Evolutionary conservation across 2,888 invertebrate species (phyloP).

Genomic region (Acanthopleura granulata): DNA sequence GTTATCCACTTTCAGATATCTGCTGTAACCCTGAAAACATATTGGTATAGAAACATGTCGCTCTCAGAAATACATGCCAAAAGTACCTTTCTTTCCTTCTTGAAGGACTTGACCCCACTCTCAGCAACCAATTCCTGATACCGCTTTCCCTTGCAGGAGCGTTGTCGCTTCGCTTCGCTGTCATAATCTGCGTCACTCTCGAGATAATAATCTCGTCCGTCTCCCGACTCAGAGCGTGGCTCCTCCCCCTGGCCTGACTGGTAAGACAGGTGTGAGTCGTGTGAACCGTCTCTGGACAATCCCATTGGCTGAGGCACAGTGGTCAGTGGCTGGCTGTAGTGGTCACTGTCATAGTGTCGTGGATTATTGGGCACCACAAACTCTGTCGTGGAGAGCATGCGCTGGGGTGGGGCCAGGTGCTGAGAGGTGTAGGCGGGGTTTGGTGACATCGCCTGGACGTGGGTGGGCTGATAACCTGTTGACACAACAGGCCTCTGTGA

Average conservation of each 20-base stretch:
- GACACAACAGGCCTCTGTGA: constrained; percentile 14
- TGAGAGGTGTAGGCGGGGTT: background rate
- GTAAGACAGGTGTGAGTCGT: background rate
- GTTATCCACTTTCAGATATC: background rate
- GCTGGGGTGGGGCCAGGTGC: constrained; percentile 28
- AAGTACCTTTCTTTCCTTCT: constrained; percentile 30
- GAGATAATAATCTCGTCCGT: no score
- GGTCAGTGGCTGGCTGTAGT: constrained; percentile 38
- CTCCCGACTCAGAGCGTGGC: constrained; percentile 21
- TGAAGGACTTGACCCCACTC: constrained; percentile 36
- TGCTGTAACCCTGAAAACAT: background rate
- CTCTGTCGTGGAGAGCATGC: background rate
- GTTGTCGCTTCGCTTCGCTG: constrained; percentile 43
- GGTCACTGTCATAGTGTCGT: background rate
- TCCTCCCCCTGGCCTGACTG: constrained; percentile 17
- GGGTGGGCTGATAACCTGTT: background rate
- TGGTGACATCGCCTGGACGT: background rate
- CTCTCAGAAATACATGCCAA: background rate
- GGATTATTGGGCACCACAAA: constrained; percentile 23
- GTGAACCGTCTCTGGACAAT: background rate
- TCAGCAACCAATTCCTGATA: constrained; percentile 54
- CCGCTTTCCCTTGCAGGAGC: constrained; percentile 54
- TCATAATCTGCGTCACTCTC: constrained; percentile 28
- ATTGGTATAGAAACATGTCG: background rate
- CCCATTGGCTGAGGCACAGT: constrained; percentile 29